phyloP scores from a whole-genome alignment of 2,113 vertebrate species.

The Perognathus longimembris region DNA sequence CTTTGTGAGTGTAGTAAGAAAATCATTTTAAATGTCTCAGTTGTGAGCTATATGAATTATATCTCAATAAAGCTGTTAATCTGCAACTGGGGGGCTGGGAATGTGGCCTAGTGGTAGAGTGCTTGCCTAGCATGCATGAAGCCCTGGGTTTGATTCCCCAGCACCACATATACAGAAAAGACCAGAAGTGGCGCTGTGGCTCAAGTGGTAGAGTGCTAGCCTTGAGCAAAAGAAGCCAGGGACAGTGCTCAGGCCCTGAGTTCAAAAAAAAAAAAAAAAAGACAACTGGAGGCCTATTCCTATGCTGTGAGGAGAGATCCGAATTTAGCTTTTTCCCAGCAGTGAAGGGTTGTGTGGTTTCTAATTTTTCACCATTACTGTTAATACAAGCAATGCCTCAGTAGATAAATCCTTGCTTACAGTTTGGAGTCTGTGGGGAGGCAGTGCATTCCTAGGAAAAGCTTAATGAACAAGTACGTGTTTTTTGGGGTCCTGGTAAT shows the following conservation, averaged over 20 bases:
- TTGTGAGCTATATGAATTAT: background rate
- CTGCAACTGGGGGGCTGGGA: no score
- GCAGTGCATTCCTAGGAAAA: background rate
- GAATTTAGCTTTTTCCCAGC: background rate
- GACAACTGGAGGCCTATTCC: accelerated
- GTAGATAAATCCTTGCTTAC: no score
- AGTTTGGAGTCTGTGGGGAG: background rate
- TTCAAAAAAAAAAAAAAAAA: no score
- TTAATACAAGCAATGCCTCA: accelerated
- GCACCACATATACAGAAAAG: no score
- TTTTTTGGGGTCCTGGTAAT: background rate
- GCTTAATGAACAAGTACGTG: background rate
- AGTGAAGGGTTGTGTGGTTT: background rate
- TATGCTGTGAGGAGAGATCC: background rate
- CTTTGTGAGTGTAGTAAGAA: accelerated
- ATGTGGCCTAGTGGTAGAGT: no score
- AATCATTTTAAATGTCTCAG: background rate
- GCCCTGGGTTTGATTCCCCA: no score
- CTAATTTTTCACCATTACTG: accelerated
- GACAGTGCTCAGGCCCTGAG: no score
- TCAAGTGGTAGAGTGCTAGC: no score
- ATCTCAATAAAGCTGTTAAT: background rate
- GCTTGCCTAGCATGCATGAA: no score
- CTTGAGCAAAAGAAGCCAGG: no score
- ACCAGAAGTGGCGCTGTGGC: no score